Base-by-base conservation (phyloP, 2,888 invertebrate genomes). In the Ganaspis brasiliensis region DNA sequence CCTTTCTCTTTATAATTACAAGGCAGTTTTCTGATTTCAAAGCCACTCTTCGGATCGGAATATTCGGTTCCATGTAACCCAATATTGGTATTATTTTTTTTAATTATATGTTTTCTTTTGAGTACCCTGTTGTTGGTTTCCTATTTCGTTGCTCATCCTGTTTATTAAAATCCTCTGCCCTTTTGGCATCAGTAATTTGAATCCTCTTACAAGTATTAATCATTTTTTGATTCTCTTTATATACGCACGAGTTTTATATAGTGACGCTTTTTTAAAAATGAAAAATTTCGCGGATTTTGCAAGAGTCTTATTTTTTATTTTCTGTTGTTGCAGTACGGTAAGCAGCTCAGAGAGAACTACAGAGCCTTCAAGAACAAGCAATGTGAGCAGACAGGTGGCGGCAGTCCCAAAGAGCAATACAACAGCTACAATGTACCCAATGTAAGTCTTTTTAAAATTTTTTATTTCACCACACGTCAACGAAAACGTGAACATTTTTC, bases 311-410 rank as follows among this genome's bases (percentile, higher is more conserved):
- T 31, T 31, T 31, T 31, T 31, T 31, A 4, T 6, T 31, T 31
- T 6, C 6, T 31, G 2, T 31, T 90, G 86, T 93, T 93, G 73
- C 92, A 94, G 94, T 94, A 94, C 91, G 94, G 94, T 77, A 94
- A 93, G 86, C 94, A 93, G 88, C 91, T 94, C 83, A 92, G 93
- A 79, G 94, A 94, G 88, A 94, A 94, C 91, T 94, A 94, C 90
- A 92, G 92, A 86, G 93, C 93, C 75, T 93, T 93, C 89, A 93
- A 93, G 88, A 93, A 93, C 87, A 93, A 93, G 85, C 89, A 88
- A 83, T 87, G 88, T 81, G 89, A 90, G 79, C 92, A 93, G 82
- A 90, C 91, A 75, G 92, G 92, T 80, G 88, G 91, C 77, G 90
- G 91, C 82, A 91, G 91, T 79, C 90, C 92, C 74, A 92, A 92